These are phyloP conservation scores for Podotricha telesiphe DNA, from an alignment of 2,888 invertebrate species.

Conservation along the genomic window DNA sequence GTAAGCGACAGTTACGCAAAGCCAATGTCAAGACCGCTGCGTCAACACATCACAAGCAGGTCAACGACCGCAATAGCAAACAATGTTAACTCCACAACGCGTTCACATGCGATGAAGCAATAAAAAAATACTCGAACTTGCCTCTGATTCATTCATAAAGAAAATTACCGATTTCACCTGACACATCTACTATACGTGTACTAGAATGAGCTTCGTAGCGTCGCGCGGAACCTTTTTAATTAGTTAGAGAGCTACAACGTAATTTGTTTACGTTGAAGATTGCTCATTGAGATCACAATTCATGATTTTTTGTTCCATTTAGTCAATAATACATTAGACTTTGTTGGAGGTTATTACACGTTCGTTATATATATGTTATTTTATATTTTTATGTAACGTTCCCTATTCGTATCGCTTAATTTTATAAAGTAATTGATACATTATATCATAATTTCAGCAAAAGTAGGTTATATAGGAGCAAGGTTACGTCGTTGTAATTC, in stretches of 20 bases:
- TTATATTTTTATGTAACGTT: too few species aligned
- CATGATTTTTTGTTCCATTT: neutral
- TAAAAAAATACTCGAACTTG: conserved; percentile 44
- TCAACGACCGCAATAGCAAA: conserved; percentile 68
- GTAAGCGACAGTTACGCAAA: conserved; percentile 65
- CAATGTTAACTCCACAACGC: conserved; percentile 52
- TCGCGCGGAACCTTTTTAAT: neutral
- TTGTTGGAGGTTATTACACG: neutral
- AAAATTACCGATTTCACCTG: conserved; percentile 38
- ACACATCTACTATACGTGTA: conserved; percentile 12
- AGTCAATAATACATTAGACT: neutral
- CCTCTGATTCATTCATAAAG: conserved; percentile 46
- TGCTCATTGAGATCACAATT: conserved; percentile 1
- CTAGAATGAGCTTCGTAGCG: neutral
- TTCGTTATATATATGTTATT: too few species aligned
- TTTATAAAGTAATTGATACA: neutral
- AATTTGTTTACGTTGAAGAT: conserved; percentile 22
- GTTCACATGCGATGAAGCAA: conserved; percentile 49
- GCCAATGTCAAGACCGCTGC: conserved; percentile 76
- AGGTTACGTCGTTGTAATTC: conserved; percentile 13
- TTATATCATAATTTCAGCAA: neutral
- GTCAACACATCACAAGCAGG: conserved; percentile 53
- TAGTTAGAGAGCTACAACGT: conserved; percentile 11
- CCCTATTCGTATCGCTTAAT: neutral
- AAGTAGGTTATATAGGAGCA: conserved; percentile 9